phyloP scores from a whole-genome alignment of 2,113 vertebrate genomes.

The Eudorcas thomsonii region DNA sequence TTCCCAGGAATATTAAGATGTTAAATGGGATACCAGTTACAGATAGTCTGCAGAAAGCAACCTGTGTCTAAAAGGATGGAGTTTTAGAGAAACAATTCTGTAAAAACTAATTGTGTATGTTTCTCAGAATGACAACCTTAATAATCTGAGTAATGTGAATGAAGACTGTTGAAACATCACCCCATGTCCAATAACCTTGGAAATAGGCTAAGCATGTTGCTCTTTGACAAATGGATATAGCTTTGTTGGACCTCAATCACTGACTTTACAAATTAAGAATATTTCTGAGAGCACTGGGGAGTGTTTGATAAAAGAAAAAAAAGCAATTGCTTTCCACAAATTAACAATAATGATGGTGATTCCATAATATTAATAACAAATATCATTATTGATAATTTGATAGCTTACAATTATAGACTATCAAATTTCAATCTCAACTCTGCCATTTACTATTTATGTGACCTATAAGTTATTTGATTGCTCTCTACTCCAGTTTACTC shows the following conservation, averaged over 20 bases:
- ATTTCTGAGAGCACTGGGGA: background rate
- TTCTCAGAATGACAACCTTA: background rate
- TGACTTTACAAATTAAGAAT: background rate
- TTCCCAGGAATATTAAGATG: conserved; percentile 33
- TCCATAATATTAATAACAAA: background rate
- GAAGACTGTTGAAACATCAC: background rate
- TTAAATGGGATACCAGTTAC: background rate
- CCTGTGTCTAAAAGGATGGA: background rate
- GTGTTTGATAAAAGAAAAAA: background rate
- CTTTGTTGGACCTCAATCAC: background rate
- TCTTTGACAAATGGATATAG: background rate
- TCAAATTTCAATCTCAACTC: background rate
- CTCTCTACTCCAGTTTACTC: background rate
- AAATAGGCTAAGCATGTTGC: background rate
- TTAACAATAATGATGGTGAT: background rate
- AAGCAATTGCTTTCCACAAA: background rate
- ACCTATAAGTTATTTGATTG: background rate
- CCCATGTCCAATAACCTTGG: background rate
- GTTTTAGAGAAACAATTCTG: background rate
- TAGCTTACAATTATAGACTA: background rate
- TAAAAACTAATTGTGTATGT: background rate
- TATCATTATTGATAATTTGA: background rate
- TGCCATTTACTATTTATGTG: background rate
- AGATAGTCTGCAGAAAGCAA: background rate
- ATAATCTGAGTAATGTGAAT: background rate